Evolutionary conservation across 2,888 invertebrate species (phyloP).

Genomic region (Dryocosmus kuriphilus): DNA sequence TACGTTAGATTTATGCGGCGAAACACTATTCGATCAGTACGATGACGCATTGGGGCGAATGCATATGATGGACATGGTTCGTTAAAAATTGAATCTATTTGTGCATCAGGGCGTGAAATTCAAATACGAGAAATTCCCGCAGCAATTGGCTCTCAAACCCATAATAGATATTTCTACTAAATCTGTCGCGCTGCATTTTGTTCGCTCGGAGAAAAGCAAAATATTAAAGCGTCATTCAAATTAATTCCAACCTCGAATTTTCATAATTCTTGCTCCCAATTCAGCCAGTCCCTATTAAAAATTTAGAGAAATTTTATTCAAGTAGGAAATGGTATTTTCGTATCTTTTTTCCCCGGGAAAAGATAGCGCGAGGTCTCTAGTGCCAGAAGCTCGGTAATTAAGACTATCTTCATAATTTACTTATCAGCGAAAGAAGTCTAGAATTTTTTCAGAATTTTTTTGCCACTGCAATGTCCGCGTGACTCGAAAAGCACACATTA

Average conservation of each 20-base stretch:
- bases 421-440: neutral
- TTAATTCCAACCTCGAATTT: too few species aligned
- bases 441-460: neutral
- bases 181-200: slow-evolving; percentile 32
- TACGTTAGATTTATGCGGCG: slow-evolving; percentile 58
- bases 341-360: neutral
- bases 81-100: slow-evolving; percentile 72
- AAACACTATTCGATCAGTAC: slow-evolving; percentile 64
- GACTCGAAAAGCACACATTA: neutral
- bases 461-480: too few species aligned
- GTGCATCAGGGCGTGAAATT: slow-evolving; percentile 67
- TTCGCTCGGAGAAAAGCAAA: neutral
- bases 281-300: too few species aligned
- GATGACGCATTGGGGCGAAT: slow-evolving; percentile 61
- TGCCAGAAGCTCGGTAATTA: slow-evolving; percentile 21
- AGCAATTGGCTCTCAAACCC: slow-evolving; percentile 49
- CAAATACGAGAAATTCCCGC: slow-evolving; percentile 64
- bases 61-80: slow-evolving; percentile 65
- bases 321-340: neutral
- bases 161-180: slow-evolving; percentile 62
- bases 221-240: slow-evolving; percentile 4
- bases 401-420: slow-evolving; percentile 13
- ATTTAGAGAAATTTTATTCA: too few species aligned
- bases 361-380: neutral
- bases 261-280: too few species aligned